Evolutionary conservation across 2,113 vertebrate genomes (phyloP).

Genomic region (Aplodontia rufa): DNA sequence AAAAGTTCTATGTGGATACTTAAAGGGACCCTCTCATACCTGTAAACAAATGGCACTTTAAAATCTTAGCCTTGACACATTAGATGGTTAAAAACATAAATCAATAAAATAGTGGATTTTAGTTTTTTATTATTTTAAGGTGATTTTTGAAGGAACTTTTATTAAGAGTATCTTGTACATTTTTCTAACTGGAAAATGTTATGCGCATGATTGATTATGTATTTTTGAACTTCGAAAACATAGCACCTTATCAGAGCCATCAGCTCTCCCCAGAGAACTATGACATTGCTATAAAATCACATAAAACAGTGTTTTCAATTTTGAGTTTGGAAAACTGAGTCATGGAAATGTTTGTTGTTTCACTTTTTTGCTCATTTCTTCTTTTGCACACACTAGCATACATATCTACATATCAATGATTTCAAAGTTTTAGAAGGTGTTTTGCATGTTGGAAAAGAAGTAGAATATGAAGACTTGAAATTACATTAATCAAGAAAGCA

Average conservation of each 20-base stretch:
- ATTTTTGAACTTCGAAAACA: background rate
- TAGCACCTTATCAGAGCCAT: background rate
- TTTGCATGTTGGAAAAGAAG: background rate
- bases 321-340: background rate
- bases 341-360: background rate
- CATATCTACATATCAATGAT: background rate
- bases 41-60: background rate
- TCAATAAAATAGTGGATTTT: background rate
- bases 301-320: background rate
- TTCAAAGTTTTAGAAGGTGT: background rate
- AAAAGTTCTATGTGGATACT: background rate
- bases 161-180: background rate
- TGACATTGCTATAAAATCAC: background rate
- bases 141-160: background rate
- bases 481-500: background rate
- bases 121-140: background rate
- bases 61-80: background rate
- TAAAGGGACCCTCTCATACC: background rate
- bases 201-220: background rate
- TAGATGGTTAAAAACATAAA: background rate
- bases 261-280: background rate
- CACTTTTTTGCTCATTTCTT: background rate
- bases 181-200: background rate
- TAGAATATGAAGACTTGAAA: background rate
- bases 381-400: background rate